Conservation (phyloP, 2,797 vertebrate genomes). For the Sebastiscus albofasciatus region DNA sequence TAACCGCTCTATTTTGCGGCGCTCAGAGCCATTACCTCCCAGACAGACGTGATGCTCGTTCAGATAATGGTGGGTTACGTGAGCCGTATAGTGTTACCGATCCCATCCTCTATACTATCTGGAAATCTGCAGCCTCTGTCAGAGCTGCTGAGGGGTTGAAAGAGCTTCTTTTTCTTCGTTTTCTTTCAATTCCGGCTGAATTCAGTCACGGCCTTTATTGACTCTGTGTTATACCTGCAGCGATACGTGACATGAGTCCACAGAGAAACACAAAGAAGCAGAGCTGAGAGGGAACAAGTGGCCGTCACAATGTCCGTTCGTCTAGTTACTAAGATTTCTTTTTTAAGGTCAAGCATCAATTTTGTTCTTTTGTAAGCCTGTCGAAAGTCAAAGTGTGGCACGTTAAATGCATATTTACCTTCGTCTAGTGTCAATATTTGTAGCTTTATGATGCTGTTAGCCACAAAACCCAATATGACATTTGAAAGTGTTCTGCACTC, state of each 20-base stretch:
- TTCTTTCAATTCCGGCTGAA: background rate
- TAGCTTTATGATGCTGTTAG: background rate
- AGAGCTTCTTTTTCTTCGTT: background rate
- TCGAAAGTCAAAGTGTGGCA: background rate
- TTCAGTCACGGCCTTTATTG: background rate
- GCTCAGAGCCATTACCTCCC: conserved; percentile 32
- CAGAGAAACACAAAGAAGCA: background rate
- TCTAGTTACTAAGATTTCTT: background rate
- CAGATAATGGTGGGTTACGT: conserved; percentile 35
- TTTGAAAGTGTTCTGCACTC: background rate
- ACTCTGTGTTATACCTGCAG: conserved; percentile 27
- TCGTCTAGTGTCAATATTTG: background rate
- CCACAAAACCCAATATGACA: background rate
- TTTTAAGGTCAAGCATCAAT: background rate
- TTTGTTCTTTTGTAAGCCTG: background rate
- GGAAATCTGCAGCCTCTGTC: conserved; percentile 23
- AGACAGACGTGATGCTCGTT: conserved; percentile 26
- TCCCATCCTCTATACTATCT: conserved; percentile 28
- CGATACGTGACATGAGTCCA: conserved; percentile 4
- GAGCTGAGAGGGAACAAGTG: background rate
- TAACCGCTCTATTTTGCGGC: conserved; percentile 14
- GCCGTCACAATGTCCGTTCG: background rate
- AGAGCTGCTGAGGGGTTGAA: background rate
- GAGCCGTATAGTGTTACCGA: conserved; percentile 41
- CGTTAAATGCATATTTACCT: background rate